These are phyloP conservation scores for Montipora capitata DNA, from an alignment of 92 coral and sea anemone genomes.

Conservation along the genomic window DNA sequence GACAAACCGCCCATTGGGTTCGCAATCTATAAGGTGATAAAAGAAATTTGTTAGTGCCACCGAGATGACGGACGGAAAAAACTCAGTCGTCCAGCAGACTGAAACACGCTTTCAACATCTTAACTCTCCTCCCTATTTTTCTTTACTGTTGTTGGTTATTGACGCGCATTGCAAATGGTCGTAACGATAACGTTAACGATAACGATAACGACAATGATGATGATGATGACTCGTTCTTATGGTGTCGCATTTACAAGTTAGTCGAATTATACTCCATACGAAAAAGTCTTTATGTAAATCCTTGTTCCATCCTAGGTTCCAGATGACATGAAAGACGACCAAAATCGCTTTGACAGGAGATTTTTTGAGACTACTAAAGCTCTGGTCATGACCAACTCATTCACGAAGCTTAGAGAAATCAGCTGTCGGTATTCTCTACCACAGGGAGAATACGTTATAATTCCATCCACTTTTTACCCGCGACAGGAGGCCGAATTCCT, in stretches of 20 bases:
- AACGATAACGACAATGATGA: too few relatives aligned
- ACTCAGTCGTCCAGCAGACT: too few relatives aligned
- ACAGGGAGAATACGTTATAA: conserved; percentile 84
- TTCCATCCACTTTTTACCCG: conserved; percentile 88
- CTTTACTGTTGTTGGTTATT: too few relatives aligned
- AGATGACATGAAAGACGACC: conserved; percentile 14
- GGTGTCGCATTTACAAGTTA: too few relatives aligned
- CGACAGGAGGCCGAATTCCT: conserved; percentile 85
- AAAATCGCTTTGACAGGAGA: conserved; percentile 67
- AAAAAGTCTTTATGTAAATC: too few relatives aligned
- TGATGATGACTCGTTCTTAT: too few relatives aligned
- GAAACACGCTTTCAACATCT: too few relatives aligned
- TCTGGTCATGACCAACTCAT: conserved; percentile 83
- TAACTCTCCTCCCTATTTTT: too few relatives aligned
- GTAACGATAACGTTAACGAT: too few relatives aligned
- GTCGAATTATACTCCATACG: too few relatives aligned
- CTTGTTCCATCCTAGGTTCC: conserved; percentile 17
- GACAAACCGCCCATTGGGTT: conserved; percentile 92
- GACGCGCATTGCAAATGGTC: too few relatives aligned
- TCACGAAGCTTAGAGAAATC: conserved; percentile 87
- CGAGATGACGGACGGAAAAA: too few relatives aligned
- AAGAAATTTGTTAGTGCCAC: not conserved
- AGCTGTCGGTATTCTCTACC: conserved; percentile 79
- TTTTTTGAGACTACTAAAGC: conserved; percentile 90
- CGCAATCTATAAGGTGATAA: conserved; percentile 92